A percentile compares a stretch with the other conserved stretches of the same genome.
phyloP scores from a whole-genome alignment of 2,113 vertebrate species.

The Dromiciops gliroides region DNA sequence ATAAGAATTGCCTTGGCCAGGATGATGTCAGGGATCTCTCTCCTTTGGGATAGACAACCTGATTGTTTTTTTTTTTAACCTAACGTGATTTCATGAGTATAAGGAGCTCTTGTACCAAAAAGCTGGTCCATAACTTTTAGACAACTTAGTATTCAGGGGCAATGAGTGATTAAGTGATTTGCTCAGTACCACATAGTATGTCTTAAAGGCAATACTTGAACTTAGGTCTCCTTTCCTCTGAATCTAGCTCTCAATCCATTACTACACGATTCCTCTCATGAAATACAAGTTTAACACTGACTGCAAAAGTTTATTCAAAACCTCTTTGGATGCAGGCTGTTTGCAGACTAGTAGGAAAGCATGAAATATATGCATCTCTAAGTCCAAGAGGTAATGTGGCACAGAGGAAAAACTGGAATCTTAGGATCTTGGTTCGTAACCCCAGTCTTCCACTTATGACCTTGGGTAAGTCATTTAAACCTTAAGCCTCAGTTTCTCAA shows the following conservation, averaged over 20 bases:
- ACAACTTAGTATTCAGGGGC: not conserved
- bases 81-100: not conserved
- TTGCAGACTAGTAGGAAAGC: conserved; percentile 4
- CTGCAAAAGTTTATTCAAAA: conserved; percentile 3
- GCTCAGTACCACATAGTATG: not conserved
- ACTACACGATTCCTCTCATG: not conserved
- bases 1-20: no score
- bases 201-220: no score
- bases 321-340: not conserved
- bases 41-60: not conserved
- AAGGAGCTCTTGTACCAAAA: not conserved
- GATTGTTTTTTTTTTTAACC: not conserved
- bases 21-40: conserved; percentile 7
- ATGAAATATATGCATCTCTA: not conserved
- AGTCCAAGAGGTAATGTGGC: not conserved
- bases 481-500: no score
- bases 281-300: not conserved
- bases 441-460: no score
- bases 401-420: not conserved
- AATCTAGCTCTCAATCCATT: not conserved
- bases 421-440: not conserved
- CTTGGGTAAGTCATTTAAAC: no score
- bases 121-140: not conserved
- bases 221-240: not conserved
- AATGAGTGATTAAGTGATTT: not conserved